phyloP scores from a whole-genome alignment of 2,797 vertebrate species.

The Pangasius mekongensis region DNA sequence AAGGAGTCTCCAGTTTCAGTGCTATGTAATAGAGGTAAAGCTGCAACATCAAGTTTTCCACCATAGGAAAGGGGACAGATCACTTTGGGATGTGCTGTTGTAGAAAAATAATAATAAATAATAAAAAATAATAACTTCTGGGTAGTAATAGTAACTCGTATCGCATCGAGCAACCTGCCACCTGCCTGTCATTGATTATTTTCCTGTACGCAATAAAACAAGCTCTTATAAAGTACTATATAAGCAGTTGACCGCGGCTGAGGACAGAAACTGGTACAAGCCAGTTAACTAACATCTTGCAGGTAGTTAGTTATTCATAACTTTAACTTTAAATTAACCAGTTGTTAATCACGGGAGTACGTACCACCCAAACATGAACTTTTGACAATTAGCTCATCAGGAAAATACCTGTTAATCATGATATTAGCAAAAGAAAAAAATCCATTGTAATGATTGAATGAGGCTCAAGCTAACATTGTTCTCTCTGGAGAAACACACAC shows the following conservation, averaged over 20 bases:
- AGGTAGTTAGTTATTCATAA: not conserved
- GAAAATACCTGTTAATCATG: not conserved
- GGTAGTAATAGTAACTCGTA: no score
- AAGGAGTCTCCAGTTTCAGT: slow-evolving; percentile 4
- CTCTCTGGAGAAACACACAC: not conserved
- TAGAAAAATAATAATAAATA: not conserved
- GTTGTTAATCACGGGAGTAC: not conserved
- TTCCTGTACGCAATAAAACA: not conserved
- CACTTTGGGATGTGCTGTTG: not conserved
- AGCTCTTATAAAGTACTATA: not conserved
- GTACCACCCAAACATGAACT: not conserved
- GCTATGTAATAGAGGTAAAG: not conserved
- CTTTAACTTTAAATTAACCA: not conserved
- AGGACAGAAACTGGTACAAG: not conserved
- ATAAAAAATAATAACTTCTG: no score
- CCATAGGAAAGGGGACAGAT: not conserved
- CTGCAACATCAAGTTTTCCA: not conserved
- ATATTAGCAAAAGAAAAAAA: not conserved
- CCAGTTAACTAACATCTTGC: not conserved
- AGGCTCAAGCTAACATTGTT: not conserved
- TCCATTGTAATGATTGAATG: not conserved
- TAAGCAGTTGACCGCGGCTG: not conserved
- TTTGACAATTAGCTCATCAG: not conserved
- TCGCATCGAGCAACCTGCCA: not conserved
- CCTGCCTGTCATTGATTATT: not conserved